These are phyloP conservation scores for Tragelaphus eurycerus DNA, from an alignment of 2,797 vertebrate species.

Conservation along the genomic window DNA sequence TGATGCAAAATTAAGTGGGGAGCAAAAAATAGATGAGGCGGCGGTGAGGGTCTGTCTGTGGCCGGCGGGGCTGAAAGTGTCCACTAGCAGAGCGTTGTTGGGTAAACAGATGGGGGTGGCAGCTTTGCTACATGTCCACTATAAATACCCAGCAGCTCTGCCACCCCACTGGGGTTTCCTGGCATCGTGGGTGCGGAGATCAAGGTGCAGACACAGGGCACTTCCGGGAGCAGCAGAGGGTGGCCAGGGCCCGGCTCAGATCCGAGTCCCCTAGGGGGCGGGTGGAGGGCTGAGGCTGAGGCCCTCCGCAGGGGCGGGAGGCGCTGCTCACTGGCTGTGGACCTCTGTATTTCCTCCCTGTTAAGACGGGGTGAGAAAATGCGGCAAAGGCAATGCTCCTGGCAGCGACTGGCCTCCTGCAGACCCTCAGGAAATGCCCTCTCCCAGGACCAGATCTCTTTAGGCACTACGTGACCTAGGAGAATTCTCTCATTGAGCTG, in stretches of 20 bases:
- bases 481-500: neutral
- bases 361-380: neutral
- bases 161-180: conserved; percentile 58
- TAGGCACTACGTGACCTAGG: neutral
- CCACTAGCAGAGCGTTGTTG: conserved; percentile 23
- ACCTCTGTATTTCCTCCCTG: neutral
- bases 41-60: conserved; percentile 76
- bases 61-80: conserved; percentile 53
- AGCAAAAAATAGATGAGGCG: conserved; percentile 78
- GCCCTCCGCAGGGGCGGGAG: neutral
- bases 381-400: rapidly evolving
- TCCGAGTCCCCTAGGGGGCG: neutral
- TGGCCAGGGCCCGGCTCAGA: neutral
- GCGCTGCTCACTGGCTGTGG: neutral
- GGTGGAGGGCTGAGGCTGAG: neutral
- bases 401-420: rapidly evolving
- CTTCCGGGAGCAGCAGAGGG: conserved; percentile 36
- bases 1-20: conserved; percentile 77
- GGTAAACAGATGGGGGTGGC: conserved; percentile 68
- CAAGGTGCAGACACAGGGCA: conserved; percentile 48
- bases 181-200: conserved; percentile 68
- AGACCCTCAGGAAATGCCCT: neutral
- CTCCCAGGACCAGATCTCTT: neutral
- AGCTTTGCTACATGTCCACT: conserved; percentile 46
- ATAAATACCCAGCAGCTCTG: conserved; percentile 54